Percentiles rank a stretch among this genome's conserved stretches.
These are phyloP conservation scores for Aphis gossypii DNA, from an alignment of 1,140 invertebrate species.

Conservation along the genomic window DNA sequence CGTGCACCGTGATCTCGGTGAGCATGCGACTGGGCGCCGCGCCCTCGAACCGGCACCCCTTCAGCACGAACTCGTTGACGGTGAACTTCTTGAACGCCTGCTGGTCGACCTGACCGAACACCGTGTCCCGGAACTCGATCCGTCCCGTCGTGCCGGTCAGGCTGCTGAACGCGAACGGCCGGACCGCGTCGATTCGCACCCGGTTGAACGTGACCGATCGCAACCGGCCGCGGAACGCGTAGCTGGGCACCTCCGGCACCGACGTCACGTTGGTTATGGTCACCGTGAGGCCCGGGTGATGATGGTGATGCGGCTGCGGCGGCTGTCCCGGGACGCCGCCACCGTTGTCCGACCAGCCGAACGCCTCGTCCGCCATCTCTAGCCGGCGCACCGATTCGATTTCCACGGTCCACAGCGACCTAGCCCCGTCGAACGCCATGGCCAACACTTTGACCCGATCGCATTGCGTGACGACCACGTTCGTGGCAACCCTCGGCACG, in stretches of 20 bases:
- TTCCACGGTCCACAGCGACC: conserved; percentile 66
- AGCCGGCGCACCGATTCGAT: conserved; percentile 67
- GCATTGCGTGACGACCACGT: conserved; percentile 60
- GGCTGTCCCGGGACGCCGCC: conserved; percentile 61
- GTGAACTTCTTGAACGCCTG: conserved; percentile 82
- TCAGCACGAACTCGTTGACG: conserved; percentile 66
- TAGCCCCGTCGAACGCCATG: conserved; percentile 61
- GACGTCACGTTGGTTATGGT: conserved; percentile 64
- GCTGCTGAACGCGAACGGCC: conserved; percentile 77
- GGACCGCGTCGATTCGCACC: conserved; percentile 70
- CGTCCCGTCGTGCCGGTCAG: conserved; percentile 67
- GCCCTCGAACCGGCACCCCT: conserved; percentile 67
- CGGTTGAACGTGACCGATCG: conserved; percentile 72
- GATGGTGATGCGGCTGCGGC: conserved; percentile 60
- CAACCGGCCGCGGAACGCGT: conserved; percentile 70
- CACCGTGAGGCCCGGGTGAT: conserved; percentile 63
- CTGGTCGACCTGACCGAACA: conserved; percentile 70
- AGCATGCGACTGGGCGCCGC: conserved; percentile 73
- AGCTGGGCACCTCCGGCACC: conserved; percentile 71
- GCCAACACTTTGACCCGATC: conserved; percentile 56
- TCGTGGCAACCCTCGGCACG: conserved; percentile 29
- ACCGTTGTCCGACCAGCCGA: conserved; percentile 60
- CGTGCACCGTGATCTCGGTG: conserved; percentile 75
- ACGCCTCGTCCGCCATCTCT: conserved; percentile 63
- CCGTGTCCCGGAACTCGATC: conserved; percentile 68